Evolutionary conservation across 1,140 invertebrate genomes (phyloP).

Genomic region (Alviniconcha marisindica): DNA sequence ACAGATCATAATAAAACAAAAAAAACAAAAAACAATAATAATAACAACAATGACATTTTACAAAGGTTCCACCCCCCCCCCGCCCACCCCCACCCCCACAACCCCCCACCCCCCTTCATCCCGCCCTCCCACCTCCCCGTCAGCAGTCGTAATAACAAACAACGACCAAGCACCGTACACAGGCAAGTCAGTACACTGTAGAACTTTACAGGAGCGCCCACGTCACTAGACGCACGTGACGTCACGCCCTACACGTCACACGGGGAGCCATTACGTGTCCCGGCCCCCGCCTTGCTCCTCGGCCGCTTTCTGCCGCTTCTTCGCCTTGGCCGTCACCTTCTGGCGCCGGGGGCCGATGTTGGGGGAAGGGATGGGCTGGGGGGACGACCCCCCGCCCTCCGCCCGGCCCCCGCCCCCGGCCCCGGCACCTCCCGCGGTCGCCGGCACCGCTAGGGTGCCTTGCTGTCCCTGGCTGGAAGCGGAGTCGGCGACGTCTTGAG

Average conservation of each 20-base stretch:
- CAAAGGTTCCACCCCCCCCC: too few relatives aligned
- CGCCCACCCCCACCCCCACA: too few relatives aligned
- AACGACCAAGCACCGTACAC: too few relatives aligned
- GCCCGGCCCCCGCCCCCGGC: not conserved
- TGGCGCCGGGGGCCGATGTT: slow-evolving; percentile 57
- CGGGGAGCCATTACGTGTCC: not conserved
- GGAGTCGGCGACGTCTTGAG: not conserved
- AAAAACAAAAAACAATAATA: too few relatives aligned
- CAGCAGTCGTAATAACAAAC: too few relatives aligned
- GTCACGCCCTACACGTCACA: not conserved
- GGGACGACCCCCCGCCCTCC: slow-evolving; percentile 1
- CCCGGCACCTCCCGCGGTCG: not conserved
- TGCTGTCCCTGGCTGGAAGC: not conserved
- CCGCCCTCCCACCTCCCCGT: too few relatives aligned
- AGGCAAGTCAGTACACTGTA: not conserved
- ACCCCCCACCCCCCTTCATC: too few relatives aligned
- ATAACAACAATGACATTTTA: too few relatives aligned
- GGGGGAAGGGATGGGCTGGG: slow-evolving; percentile 51
- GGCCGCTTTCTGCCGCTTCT: slow-evolving; percentile 65
- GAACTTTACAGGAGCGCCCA: not conserved
- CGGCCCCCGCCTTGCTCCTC: slow-evolving; percentile 42
- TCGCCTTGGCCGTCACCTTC: slow-evolving; percentile 70
- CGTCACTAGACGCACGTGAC: not conserved
- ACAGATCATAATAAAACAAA: too few relatives aligned
- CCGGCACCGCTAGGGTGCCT: not conserved